Conservation (phyloP, 2,888 invertebrate species). For the Volucella zonaria region DNA sequence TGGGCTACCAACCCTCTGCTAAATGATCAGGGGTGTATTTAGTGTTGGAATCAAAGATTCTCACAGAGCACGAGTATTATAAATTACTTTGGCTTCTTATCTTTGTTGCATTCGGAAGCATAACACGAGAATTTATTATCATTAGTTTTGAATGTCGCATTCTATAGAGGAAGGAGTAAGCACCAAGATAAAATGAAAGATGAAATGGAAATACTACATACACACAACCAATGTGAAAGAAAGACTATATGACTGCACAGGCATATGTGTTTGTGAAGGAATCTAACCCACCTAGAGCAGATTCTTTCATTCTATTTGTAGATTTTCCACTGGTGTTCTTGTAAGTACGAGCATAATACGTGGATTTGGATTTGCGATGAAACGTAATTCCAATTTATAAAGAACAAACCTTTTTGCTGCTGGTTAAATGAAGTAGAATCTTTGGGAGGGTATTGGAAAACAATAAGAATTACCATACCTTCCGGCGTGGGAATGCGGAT, state of each 20-base stretch:
- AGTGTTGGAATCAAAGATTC: slow-evolving; percentile 45
- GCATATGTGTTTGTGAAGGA: slow-evolving; percentile 6
- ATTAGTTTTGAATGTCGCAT: slow-evolving; percentile 73
- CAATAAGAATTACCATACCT: neutral
- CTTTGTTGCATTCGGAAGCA: slow-evolving; percentile 73
- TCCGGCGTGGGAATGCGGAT: neutral
- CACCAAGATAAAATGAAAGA: slow-evolving; percentile 65
- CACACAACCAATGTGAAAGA: too few species aligned
- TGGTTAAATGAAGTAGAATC: slow-evolving; percentile 13
- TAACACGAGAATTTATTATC: slow-evolving; percentile 72
- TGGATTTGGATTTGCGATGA: slow-evolving; percentile 33
- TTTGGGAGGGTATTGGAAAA: slow-evolving; percentile 1
- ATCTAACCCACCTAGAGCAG: slow-evolving; percentile 22
- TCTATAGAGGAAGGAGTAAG: slow-evolving; percentile 65
- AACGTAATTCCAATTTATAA: slow-evolving; percentile 49
- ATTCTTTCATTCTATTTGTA: slow-evolving; percentile 26
- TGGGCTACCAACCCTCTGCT: slow-evolving; percentile 8
- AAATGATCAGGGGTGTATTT: slow-evolving; percentile 55
- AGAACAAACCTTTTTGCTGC: slow-evolving; percentile 32
- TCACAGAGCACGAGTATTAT: slow-evolving; percentile 46
- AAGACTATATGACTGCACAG: neutral
- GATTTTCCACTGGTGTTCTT: neutral
- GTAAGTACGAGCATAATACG: neutral
- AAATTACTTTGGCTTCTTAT: slow-evolving; percentile 68
- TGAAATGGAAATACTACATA: slow-evolving; percentile 39